Evolutionary conservation across 2,888 invertebrate species (phyloP), one percentile per base, ranked within the genome.

Genomic region (Tetranychus truncatus): DNA sequence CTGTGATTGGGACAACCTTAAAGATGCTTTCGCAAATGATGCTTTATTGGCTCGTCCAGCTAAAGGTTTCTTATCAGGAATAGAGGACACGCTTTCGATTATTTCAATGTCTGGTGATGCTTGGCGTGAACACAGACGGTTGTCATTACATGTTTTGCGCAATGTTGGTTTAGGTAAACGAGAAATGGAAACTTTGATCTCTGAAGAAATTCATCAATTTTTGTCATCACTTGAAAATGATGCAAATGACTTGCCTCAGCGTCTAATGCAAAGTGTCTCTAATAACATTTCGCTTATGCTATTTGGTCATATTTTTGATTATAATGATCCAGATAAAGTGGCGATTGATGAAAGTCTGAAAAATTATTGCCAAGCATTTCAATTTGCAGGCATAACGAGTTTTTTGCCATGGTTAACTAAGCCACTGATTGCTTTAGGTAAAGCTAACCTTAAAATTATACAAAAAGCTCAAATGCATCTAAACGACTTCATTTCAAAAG

Each of bases 21-120:
- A 72, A 7, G 72, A 72, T 7, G 72, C 72, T 1, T 72, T 44
- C 44, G 34, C 20, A 9, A 18, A 72, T n/a, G 72, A 72, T 24
- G 44, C 15, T 18, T 20, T 46, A 44, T 18, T 72, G 7, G 72
- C n/a, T 46, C 45, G 72, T 20, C 72, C 72, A 1, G 6, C 24
- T n/a, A 15, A 72, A 46, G 46, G 20, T 3, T 20, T n/a, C 7
- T 34, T 72, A 9, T 11, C 21, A 20, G 66, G 66, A 1, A 9
- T 69, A 20, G 20, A 20, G 5, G 24, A 11, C 1, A 21, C 18
- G 1, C 20, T 6, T 20, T 24, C 21, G 1, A 11, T 69, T 11
- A 21, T 21, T 69, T 18, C 18, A 24, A 20, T 69, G 20, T 24
- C 21, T 24, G 69, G 69, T 24, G 11, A 24, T 21, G 21, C n/a